Evolutionary conservation across 1,140 invertebrate species (phyloP).

Genomic region (Lucilia cuprina): DNA sequence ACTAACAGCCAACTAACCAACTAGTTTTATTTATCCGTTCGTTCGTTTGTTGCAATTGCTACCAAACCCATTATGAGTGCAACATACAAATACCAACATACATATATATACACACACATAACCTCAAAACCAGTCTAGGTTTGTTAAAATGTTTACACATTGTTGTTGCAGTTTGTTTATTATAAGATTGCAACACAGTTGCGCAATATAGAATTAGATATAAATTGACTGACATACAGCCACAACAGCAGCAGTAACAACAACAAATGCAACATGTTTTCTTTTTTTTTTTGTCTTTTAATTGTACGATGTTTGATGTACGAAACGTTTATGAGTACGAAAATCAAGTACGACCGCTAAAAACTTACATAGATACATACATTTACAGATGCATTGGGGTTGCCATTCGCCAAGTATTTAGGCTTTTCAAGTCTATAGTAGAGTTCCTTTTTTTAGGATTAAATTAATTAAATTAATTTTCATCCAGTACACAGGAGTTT

Average conservation of each 20-base stretch:
- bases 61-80: not conserved
- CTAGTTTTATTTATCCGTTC: not conserved
- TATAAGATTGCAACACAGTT: conserved; percentile 62
- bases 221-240: conserved; percentile 54
- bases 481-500: too few relatives aligned
- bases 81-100: not conserved
- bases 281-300: not conserved
- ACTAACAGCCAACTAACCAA: not conserved
- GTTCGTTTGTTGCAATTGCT: not conserved
- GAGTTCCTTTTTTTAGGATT: too few relatives aligned
- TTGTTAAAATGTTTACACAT: not conserved
- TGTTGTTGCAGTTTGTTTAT: conserved; percentile 33
- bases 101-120: not conserved
- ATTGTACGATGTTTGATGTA: not conserved
- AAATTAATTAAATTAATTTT: too few relatives aligned
- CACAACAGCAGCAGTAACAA: conserved; percentile 4
- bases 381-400: too few relatives aligned
- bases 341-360: not conserved
- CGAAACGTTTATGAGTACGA: not conserved
- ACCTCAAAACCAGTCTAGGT: not conserved
- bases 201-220: conserved; percentile 61
- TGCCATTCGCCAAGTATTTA: too few relatives aligned
- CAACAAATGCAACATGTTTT: conserved; percentile 18
- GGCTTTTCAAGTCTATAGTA: too few relatives aligned
- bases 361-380: too few relatives aligned